Percentiles rank a stretch among this genome's conserved stretches.
Conservation (phyloP, 2,888 invertebrate species). For the Melinaea menophilus region DNA sequence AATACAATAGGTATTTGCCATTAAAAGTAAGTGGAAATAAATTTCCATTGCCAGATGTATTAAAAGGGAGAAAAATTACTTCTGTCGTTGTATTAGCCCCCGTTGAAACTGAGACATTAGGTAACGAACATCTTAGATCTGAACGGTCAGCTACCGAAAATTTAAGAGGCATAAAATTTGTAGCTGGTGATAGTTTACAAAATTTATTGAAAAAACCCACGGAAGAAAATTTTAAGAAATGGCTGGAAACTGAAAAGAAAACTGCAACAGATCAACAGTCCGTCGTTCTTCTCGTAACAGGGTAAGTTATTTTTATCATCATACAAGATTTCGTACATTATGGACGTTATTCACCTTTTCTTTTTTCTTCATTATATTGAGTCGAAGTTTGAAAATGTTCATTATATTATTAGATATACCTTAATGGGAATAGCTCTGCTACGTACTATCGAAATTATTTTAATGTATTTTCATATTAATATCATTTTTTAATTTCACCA, state of each 20-base stretch:
- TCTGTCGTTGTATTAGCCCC: conserved; percentile 92
- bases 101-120: conserved; percentile 83
- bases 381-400: too few relatives aligned
- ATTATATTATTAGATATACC: too few relatives aligned
- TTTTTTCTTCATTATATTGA: too few relatives aligned
- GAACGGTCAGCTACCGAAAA: conserved; percentile 76
- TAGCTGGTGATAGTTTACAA: conserved; percentile 86
- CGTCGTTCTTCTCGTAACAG: conserved; percentile 88
- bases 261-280: conserved; percentile 87
- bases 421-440: too few relatives aligned
- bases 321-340: too few relatives aligned
- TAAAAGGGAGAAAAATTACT: conserved; percentile 86
- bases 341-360: too few relatives aligned
- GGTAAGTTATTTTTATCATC: conserved; percentile 73
- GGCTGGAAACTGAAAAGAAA: conserved; percentile 87
- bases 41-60: conserved; percentile 88
- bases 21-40: conserved; percentile 90
- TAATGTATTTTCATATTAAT: too few relatives aligned
- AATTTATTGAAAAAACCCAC: conserved; percentile 86
- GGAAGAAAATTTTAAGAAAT: conserved; percentile 86
- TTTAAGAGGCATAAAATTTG: conserved; percentile 83
- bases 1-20: conserved; percentile 90
- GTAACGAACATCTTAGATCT: conserved; percentile 65
- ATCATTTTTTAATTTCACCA: too few relatives aligned
- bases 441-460: too few relatives aligned